Base-by-base conservation (phyloP, 1,140 invertebrate species). In the Drosophila orosa region DNA sequence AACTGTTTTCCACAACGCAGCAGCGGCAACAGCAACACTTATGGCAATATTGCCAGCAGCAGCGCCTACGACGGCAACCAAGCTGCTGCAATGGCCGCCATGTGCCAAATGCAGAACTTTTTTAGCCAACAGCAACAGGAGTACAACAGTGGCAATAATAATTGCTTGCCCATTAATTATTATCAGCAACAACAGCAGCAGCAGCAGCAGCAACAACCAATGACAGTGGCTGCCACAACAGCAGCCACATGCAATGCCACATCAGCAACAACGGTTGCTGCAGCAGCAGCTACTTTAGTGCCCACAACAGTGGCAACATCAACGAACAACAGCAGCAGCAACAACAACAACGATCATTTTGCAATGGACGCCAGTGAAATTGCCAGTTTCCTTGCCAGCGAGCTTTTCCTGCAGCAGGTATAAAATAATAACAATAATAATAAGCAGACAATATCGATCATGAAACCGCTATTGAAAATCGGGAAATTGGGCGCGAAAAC, bases 351-450 rank as follows among this genome's bases (percentile, higher is more conserved):
- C 65, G 77, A 87, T 67, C 76, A 91, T 75, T 91, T 91, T 63
- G 92, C 93, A 92, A 95, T 96, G 93, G 95, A 96, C 93, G 95
- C 95, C 78, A 94, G 95, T 93, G 96, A 96, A 93, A 95, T 96
- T 91, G 95, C 95, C 65, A 96, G 95, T 92, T 95, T 96, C 92
- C 94, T 96, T 78, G 95, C 95, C 80, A 96, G 95, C 92, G 96
- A 96, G 93, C 93, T 96, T 92, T 95, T 95, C 92, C 95, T 95
- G 93, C 95, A 96, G 85, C 94, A 94, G 95, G 95, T 95, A 95
- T 75, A 35, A 59, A 27, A 42, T 35, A 37, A 44, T 31, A 65
- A 37, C 8, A 17, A 39, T 17, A 37, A 33, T 15, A 29, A 29
- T 6, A 29, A 29, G 17, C 13, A 33, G 47, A 17, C 27, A n/a